These are phyloP conservation scores for Yponomeuta evonymella DNA, from an alignment of 2,888 invertebrate genomes.

Conservation along the genomic window DNA sequence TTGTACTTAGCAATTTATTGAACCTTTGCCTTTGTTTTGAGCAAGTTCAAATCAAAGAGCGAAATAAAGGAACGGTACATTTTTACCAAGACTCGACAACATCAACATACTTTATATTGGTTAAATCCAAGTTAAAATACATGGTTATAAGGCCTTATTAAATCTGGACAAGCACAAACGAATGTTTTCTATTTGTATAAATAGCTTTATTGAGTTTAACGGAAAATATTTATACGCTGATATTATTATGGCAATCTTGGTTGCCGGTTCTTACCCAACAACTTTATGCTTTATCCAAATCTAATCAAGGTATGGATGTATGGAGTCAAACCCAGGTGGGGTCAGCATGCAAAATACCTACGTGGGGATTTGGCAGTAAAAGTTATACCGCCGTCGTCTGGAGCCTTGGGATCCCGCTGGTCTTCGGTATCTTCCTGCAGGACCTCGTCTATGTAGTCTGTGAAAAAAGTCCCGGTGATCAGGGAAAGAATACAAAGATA, in stretches of 20 bases:
- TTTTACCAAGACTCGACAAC: conserved; percentile 34
- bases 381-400: conserved; percentile 91
- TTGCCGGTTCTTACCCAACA: not conserved
- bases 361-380: conserved; percentile 93
- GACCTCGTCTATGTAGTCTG: conserved; percentile 91
- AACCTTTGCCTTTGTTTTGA: conserved; percentile 16
- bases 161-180: not conserved
- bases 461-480: conserved; percentile 26
- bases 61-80: conserved; percentile 35
- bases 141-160: not conserved
- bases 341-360: conserved; percentile 78
- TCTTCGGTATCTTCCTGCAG: conserved; percentile 79
- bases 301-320: conserved; percentile 37
- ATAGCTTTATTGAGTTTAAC: too few relatives aligned
- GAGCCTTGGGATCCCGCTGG: conserved; percentile 70
- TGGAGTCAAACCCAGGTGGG: not conserved
- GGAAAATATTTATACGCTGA: too few relatives aligned
- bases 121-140: not conserved
- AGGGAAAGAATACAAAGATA: too few relatives aligned
- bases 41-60: conserved; percentile 25
- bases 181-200: not conserved
- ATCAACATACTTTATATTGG: conserved; percentile 27
- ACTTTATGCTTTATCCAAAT: conserved; percentile 42
- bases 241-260: not conserved
- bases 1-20: conserved; percentile 2